These are phyloP conservation scores for Serinus canaria DNA, from an alignment of 2,113 vertebrate species.

Conservation along the genomic window DNA sequence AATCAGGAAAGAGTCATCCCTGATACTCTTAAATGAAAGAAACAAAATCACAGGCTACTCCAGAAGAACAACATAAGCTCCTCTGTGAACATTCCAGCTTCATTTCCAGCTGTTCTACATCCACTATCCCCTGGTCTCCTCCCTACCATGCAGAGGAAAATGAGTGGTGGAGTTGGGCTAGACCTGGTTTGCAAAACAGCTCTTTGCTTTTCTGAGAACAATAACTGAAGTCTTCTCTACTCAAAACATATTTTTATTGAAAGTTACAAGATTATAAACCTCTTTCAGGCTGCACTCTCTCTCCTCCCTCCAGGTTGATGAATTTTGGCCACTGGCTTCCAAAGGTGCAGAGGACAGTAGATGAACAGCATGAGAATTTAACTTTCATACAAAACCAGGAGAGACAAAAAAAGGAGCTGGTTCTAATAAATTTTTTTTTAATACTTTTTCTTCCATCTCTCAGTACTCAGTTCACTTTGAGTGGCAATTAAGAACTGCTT, in stretches of 20 bases:
- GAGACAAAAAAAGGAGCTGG: background rate
- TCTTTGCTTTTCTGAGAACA: background rate
- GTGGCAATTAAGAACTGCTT: slow-evolving; percentile 14
- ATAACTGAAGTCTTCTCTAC: background rate
- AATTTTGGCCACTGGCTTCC: background rate
- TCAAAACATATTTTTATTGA: background rate
- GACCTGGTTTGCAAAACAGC: background rate
- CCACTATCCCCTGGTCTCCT: background rate
- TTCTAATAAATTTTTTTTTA: background rate
- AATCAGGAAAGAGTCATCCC: background rate
- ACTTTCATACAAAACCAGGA: background rate
- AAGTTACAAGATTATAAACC: background rate
- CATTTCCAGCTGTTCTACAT: background rate
- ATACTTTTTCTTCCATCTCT: background rate
- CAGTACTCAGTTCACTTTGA: background rate
- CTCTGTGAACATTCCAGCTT: background rate
- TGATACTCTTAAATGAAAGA: background rate
- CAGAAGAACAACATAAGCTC: background rate
- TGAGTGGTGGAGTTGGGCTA: background rate
- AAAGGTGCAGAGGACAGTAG: background rate
- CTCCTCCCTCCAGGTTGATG: background rate
- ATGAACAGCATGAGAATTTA: background rate
- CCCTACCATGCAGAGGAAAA: background rate
- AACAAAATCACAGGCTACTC: background rate
- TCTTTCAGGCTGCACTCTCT: background rate